Evolutionary conservation across 2,797 vertebrate species (phyloP).

Genomic region (Leuciscus waleckii): DNA sequence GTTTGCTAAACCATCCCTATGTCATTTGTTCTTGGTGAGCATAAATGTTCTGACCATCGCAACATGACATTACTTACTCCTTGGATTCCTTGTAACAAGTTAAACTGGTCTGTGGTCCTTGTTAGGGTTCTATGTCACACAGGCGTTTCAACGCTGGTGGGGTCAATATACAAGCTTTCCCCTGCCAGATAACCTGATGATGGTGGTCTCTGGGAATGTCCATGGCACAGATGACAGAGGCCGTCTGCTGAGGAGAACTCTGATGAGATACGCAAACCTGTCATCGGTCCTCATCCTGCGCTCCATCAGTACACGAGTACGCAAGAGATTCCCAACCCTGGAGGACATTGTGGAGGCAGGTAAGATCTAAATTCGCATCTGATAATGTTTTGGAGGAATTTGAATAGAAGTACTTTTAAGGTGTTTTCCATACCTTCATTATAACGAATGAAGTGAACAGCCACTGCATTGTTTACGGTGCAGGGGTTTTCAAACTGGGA

Average conservation of each 20-base stretch:
- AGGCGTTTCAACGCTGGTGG: slow-evolving; percentile 92
- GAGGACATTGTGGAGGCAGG: slow-evolving; percentile 88
- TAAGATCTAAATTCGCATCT: slow-evolving; percentile 60
- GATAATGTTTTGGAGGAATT: background rate
- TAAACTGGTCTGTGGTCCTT: slow-evolving; percentile 10
- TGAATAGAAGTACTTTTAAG: background rate
- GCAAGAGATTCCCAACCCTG: slow-evolving; percentile 85
- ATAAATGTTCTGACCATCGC: background rate
- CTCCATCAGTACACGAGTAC: slow-evolving; percentile 89
- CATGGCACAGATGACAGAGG: slow-evolving; percentile 86
- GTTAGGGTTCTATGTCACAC: slow-evolving; percentile 87
- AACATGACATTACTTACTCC: background rate
- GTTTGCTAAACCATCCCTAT: slow-evolving; percentile 87
- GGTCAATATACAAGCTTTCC: slow-evolving; percentile 92
- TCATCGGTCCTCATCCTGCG: slow-evolving; percentile 88
- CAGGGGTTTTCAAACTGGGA: background rate
- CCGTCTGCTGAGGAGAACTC: slow-evolving; percentile 83
- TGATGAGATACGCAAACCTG: slow-evolving; percentile 89
- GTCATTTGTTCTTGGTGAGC: slow-evolving; percentile 86
- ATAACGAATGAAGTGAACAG: background rate
- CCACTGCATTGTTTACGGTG: background rate
- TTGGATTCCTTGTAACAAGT: background rate
- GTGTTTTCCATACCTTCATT: background rate
- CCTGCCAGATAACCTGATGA: slow-evolving; percentile 92
- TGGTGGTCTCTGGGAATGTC: slow-evolving; percentile 87